Conservation (phyloP, 2,113 vertebrate species). For the Petaurus breviceps region DNA sequence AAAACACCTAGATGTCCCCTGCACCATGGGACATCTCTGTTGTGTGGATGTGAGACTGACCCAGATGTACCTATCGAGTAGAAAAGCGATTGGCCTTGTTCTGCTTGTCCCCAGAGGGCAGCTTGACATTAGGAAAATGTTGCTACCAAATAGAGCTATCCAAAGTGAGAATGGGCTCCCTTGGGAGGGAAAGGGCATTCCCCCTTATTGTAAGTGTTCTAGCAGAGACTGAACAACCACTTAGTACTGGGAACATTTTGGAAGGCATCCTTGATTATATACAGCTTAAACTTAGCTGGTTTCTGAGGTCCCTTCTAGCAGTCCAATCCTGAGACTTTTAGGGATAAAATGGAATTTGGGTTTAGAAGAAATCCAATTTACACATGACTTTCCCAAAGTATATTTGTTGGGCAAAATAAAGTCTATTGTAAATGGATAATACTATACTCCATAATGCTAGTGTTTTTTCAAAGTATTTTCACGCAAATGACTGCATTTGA, state of each 20-base stretch:
- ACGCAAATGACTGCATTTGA: neutral
- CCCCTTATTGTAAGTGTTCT: neutral
- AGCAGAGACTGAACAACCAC: neutral
- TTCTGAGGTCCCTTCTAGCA: neutral
- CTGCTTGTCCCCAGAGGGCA: neutral
- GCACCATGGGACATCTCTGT: neutral
- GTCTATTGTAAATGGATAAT: neutral
- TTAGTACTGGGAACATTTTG: neutral
- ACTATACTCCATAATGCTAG: neutral
- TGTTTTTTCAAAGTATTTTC: slow-evolving; percentile 33
- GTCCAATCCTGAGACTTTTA: neutral
- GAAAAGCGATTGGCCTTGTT: neutral
- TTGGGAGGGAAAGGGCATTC: neutral
- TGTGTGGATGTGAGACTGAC: neutral
- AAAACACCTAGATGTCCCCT: neutral
- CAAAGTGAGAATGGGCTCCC: neutral
- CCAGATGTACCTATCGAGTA: neutral
- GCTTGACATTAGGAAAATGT: neutral
- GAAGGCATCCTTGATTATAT: neutral
- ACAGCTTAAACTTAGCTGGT: neutral
- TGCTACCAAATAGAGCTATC: neutral
- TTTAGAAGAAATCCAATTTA: neutral
- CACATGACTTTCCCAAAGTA: neutral
- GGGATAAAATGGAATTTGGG: too few relatives aligned
- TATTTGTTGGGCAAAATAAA: neutral